Evolutionary conservation across 1,140 invertebrate genomes (phyloP).

Genomic region (Bombus picipes): DNA sequence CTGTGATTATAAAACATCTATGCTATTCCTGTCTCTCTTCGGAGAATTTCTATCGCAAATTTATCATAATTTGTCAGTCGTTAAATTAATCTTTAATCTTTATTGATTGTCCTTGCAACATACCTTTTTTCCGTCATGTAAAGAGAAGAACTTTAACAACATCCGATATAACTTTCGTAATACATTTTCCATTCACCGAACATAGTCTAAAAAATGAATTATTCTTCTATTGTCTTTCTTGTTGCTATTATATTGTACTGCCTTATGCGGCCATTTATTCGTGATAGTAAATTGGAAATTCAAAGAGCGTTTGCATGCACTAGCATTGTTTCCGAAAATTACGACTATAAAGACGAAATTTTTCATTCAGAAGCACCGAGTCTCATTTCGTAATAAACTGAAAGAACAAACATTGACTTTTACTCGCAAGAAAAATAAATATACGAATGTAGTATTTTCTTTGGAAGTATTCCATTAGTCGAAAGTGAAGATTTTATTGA

Average conservation of each 20-base stretch:
- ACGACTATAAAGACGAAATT: neutral
- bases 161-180: neutral
- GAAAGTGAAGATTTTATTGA: slow-evolving; percentile 57
- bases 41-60: too few species aligned
- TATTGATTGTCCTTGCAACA: too few species aligned
- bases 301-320: too few species aligned
- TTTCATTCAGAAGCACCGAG: neutral
- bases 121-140: neutral
- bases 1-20: neutral
- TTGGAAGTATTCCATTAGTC: slow-evolving; percentile 41
- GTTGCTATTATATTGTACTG: neutral
- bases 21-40: too few species aligned
- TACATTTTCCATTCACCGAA: neutral
- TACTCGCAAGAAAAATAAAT: slow-evolving; percentile 13
- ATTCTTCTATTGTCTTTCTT: too few species aligned
- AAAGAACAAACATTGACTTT: neutral
- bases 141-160: neutral
- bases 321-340: too few species aligned
- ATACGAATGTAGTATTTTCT: neutral
- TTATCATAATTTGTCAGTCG: neutral
- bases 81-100: neutral
- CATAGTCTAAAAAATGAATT: neutral
- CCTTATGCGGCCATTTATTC: neutral
- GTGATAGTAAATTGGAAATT: neutral
- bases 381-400: neutral